These are phyloP conservation scores for Porites divaricata DNA, from an alignment of 92 coral and sea anemone genomes.

Conservation along the genomic window DNA sequence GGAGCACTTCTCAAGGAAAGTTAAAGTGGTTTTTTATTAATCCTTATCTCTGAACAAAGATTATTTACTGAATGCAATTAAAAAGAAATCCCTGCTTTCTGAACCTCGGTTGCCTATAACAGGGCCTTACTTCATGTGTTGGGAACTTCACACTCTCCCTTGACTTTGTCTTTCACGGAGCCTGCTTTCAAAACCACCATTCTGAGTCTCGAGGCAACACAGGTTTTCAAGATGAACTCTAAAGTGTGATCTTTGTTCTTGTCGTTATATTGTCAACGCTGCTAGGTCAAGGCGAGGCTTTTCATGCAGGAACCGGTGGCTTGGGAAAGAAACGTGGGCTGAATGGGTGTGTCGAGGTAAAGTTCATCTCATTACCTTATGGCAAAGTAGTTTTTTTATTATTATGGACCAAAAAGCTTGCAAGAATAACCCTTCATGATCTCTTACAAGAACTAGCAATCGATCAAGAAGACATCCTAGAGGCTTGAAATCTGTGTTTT, in stretches of 20 bases:
- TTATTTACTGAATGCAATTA: background rate
- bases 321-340: background rate
- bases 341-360: slow-evolving; percentile 8
- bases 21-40: background rate
- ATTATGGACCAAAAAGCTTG: no score
- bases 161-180: background rate
- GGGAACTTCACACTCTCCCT: background rate
- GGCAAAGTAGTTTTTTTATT: no score
- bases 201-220: background rate
- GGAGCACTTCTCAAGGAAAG: background rate
- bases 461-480: no score
- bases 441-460: no score
- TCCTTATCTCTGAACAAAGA: background rate
- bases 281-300: slow-evolving; percentile 5
- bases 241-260: slow-evolving; percentile 7
- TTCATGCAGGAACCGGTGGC: background rate
- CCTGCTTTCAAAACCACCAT: no score
- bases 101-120: background rate
- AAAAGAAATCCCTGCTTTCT: slow-evolving; percentile 13
- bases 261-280: background rate
- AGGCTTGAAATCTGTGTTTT: no score
- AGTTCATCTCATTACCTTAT: no score
- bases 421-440: no score
- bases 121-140: background rate
- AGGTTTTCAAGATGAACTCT: slow-evolving; percentile 19